Conservation (phyloP, 2,888 invertebrate genomes). For the Agelastica alni region DNA sequence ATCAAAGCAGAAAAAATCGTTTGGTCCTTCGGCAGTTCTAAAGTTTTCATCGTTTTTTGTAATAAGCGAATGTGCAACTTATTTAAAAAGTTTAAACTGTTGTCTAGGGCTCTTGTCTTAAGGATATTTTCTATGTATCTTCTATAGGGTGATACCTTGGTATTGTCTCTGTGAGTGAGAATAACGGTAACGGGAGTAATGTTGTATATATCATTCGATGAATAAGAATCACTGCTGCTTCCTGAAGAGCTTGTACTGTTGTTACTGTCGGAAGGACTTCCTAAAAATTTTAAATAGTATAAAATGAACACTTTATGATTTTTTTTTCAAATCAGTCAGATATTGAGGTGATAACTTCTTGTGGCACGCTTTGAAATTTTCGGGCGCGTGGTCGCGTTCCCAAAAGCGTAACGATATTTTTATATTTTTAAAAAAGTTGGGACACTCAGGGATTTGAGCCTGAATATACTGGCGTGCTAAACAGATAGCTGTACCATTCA, state of each 20-base stretch:
- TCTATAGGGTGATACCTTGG: slow-evolving; percentile 57
- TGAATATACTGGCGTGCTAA: no score
- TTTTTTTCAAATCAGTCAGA: neutral
- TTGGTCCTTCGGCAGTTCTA: slow-evolving; percentile 62
- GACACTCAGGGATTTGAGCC: no score
- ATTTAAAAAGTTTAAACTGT: slow-evolving; percentile 79
- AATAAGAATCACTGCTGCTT: slow-evolving; percentile 29
- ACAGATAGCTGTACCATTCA: no score
- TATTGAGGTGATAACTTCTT: no score
- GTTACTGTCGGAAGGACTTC: slow-evolving; percentile 59
- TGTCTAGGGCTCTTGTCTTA: slow-evolving; percentile 83
- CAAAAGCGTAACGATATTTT: no score
- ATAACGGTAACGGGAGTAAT: slow-evolving; percentile 59
- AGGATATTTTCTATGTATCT: slow-evolving; percentile 86
- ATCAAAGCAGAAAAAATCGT: slow-evolving; percentile 43
- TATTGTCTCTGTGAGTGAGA: slow-evolving; percentile 37
- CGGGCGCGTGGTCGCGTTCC: no score
- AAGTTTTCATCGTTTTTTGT: slow-evolving; percentile 71
- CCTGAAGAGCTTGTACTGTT: slow-evolving; percentile 52
- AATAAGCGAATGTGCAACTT: slow-evolving; percentile 71
- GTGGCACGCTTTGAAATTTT: no score
- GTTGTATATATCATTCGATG: slow-evolving; percentile 53
- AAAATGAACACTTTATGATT: neutral
- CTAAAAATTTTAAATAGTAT: slow-evolving; percentile 22
- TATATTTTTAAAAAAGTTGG: no score